phyloP scores from a whole-genome alignment of 2,888 invertebrate species.

The Hemistola chrysoprasaria region DNA sequence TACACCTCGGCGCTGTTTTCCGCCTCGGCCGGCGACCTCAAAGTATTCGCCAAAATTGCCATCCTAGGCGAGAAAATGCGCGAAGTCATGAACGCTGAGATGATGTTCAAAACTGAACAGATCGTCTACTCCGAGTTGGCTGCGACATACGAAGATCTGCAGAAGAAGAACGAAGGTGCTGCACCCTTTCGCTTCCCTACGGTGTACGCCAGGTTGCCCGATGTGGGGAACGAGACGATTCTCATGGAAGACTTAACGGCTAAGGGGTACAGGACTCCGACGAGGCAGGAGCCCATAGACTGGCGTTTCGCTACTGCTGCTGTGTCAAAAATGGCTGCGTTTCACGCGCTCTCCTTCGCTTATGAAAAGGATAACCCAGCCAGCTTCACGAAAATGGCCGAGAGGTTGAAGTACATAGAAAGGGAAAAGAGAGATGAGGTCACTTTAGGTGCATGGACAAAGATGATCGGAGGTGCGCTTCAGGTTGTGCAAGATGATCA shows the following conservation, averaged over 20 bases:
- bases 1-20: conserved; percentile 44
- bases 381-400: conserved; percentile 28
- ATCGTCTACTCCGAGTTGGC: conserved; percentile 37
- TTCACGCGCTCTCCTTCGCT: conserved; percentile 61
- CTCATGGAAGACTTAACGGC: conserved; percentile 50
- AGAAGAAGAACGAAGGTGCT: conserved; percentile 35
- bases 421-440: conserved; percentile 6
- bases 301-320: conserved; percentile 47
- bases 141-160: conserved; percentile 30
- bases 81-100: conserved; percentile 28
- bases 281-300: conserved; percentile 39
- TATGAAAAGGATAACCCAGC: conserved; percentile 50
- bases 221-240: conserved; percentile 41
- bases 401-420: conserved; percentile 24
- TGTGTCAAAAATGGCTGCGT: conserved; percentile 45
- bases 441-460: conserved; percentile 20
- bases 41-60: conserved; percentile 53
- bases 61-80: conserved; percentile 36
- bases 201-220: conserved; percentile 36
- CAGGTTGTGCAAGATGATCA: conserved; percentile 36
- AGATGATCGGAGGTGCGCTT: conserved; percentile 29
- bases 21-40: conserved; percentile 35
- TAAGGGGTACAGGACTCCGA: conserved; percentile 38
- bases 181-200: conserved; percentile 40
- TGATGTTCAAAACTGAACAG: conserved; percentile 39